phyloP scores from a whole-genome alignment of 1,140 invertebrate genomes.

The Hyles euphorbiae region DNA sequence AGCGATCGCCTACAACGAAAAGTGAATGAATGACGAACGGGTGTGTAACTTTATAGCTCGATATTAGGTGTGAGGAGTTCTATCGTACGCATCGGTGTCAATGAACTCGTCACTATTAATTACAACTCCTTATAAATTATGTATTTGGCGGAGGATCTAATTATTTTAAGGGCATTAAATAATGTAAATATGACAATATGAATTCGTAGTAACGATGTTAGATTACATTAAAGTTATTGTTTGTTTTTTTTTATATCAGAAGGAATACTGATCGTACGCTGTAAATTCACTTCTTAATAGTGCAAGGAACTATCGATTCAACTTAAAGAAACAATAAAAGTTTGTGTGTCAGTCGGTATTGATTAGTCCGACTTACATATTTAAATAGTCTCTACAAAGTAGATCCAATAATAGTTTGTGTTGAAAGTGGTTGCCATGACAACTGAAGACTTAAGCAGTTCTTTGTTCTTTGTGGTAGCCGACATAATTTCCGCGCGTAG shows the following conservation, averaged over 20 bases:
- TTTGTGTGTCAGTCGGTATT: neutral
- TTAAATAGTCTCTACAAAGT: neutral
- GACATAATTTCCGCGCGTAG: constrained; percentile 58
- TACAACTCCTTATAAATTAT: constrained; percentile 23
- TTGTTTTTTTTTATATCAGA: too few relatives aligned
- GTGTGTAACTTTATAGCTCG: constrained; percentile 40
- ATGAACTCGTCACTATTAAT: constrained; percentile 57
- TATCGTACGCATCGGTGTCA: constrained; percentile 56
- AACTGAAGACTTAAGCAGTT: constrained; percentile 18
- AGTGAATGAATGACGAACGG: constrained; percentile 51
- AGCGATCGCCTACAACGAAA: constrained; percentile 15
- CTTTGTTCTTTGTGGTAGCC: constrained; percentile 64
- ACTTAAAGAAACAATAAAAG: too few relatives aligned
- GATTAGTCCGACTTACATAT: neutral
- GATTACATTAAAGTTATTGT: too few relatives aligned
- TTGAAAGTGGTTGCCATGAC: too few relatives aligned
- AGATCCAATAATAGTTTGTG: too few relatives aligned
- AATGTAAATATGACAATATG: too few relatives aligned
- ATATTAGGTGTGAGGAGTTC: constrained; percentile 45
- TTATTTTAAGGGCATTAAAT: neutral
- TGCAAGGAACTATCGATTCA: too few relatives aligned
- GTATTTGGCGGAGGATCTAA: constrained; percentile 1
- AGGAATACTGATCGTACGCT: too few relatives aligned
- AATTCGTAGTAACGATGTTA: too few relatives aligned
- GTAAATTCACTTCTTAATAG: too few relatives aligned